A percentile compares a stretch with the other conserved stretches of the same genome.
Evolutionary conservation across 2,113 vertebrate genomes (phyloP).

Genomic region (Pelodiscus sinensis): DNA sequence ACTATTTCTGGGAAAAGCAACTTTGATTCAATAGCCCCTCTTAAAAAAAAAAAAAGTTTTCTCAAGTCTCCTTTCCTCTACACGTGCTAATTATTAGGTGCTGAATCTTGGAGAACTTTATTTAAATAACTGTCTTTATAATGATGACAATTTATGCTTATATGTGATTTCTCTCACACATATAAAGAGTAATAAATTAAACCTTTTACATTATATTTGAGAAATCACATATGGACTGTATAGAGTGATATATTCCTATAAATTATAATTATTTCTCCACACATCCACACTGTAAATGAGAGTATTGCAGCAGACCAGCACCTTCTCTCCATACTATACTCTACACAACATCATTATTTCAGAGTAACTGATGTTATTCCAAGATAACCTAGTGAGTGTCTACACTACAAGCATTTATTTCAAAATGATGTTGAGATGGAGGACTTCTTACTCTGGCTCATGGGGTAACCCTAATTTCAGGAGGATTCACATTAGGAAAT

Average conservation of each 20-base stretch:
- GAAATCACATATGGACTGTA: constrained; percentile 23
- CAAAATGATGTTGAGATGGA: background rate
- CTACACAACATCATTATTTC: no score
- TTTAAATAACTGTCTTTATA: background rate
- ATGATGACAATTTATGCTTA: background rate
- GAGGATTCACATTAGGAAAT: no score
- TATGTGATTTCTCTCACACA: background rate
- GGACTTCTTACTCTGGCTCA: no score
- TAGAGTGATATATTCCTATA: background rate
- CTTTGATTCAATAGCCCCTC: constrained; percentile 28
- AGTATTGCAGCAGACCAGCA: background rate
- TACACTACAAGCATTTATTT: no score
- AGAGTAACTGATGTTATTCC: no score
- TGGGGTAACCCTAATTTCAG: no score
- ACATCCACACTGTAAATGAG: background rate
- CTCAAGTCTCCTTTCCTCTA: background rate
- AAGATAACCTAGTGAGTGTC: no score
- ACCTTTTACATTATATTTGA: background rate
- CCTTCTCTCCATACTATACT: background rate
- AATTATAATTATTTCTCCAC: background rate
- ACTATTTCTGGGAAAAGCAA: constrained; percentile 47
- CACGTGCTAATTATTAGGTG: background rate
- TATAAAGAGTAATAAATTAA: background rate
- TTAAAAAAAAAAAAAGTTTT: background rate
- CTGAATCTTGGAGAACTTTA: constrained; percentile 31